Conservation (phyloP, 1,140 invertebrate genomes). For the Drosophila nigromelanica region DNA sequence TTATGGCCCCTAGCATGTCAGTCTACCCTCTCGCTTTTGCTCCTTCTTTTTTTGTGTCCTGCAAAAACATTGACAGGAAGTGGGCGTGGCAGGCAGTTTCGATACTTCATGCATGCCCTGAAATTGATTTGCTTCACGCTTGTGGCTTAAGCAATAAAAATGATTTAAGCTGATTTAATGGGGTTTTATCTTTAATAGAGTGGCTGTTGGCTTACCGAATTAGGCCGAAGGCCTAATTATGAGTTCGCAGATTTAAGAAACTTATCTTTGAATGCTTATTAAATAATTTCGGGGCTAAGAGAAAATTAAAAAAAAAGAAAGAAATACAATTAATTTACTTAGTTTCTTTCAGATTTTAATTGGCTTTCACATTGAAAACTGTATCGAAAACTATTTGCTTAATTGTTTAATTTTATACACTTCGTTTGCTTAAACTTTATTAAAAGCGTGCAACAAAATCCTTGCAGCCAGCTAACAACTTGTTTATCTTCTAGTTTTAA, state of each 20-base stretch:
- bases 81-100: conserved; percentile 59
- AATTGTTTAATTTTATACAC: conserved; percentile 63
- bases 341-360: not conserved
- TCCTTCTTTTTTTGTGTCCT: conserved; percentile 27
- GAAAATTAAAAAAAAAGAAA: not conserved
- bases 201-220: too few species aligned
- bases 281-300: not conserved
- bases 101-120: conserved; percentile 23
- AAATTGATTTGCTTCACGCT: conserved; percentile 50
- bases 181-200: not conserved
- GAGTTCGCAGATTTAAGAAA: not conserved
- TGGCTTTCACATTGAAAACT: not conserved
- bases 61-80: conserved; percentile 59
- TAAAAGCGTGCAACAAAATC: conserved; percentile 31
- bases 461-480: conserved; percentile 17
- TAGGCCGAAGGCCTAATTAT: not conserved
- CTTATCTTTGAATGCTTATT: not conserved
- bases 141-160: conserved; percentile 20
- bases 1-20: conserved; percentile 55
- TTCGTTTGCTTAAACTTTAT: conserved; percentile 46
- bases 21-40: conserved; percentile 32
- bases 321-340: not conserved
- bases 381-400: conserved; percentile 53
- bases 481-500: conserved; percentile 9
- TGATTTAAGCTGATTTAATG: conserved; percentile 18